phyloP scores from a whole-genome alignment of 2,797 vertebrate species.

The Hippoglossus hippoglossus region DNA sequence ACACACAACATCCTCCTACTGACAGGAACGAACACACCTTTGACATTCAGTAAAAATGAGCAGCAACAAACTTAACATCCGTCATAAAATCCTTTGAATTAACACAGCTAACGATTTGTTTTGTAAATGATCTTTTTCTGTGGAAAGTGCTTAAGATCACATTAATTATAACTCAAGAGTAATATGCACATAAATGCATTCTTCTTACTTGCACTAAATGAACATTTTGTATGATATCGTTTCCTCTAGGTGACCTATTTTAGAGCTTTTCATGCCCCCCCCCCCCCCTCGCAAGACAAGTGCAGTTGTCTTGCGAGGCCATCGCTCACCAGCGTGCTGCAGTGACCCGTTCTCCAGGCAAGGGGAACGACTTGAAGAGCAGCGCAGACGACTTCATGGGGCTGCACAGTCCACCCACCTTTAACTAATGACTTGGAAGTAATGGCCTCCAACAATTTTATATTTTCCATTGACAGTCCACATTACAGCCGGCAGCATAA shows the following conservation, averaged over 20 bases:
- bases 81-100: not conserved
- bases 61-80: not conserved
- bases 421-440: conserved; percentile 75
- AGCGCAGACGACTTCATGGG: conserved; percentile 73
- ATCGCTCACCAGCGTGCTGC: conserved; percentile 49
- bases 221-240: conserved; percentile 15
- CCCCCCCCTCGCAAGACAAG: too few relatives aligned
- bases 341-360: conserved; percentile 64
- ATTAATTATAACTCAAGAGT: conserved; percentile 8
- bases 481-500: conserved; percentile 39
- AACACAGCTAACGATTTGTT: not conserved
- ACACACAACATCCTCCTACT: too few relatives aligned
- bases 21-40: not conserved
- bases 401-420: conserved; percentile 72
- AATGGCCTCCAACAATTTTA: conserved; percentile 75
- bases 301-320: conserved; percentile 37
- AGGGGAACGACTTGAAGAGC: conserved; percentile 71
- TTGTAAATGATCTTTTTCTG: conserved; percentile 10
- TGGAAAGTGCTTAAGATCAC: not conserved
- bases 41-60: too few relatives aligned
- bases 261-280: not conserved
- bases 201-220: conserved; percentile 18
- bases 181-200: conserved; percentile 15
- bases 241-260: conserved; percentile 31
- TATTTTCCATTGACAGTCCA: conserved; percentile 72